phyloP scores from a whole-genome alignment of 1,140 invertebrate species.

The Thaumetopoea pityocampa region DNA sequence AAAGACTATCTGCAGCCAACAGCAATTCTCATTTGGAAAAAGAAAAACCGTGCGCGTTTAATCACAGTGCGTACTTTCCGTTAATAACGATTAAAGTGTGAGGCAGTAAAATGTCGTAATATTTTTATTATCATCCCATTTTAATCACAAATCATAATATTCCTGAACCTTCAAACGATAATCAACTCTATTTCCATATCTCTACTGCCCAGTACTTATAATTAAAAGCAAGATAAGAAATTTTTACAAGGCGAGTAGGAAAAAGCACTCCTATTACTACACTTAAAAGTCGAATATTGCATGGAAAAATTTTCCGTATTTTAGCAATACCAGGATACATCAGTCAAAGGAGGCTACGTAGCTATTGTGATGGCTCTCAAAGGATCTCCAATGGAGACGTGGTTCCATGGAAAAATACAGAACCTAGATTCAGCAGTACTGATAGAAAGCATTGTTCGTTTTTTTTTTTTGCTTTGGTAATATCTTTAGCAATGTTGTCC shows the following conservation, averaged over 20 bases:
- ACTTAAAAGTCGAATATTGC: constrained; percentile 6
- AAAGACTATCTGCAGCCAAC: too few relatives aligned
- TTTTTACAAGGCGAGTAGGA: constrained; percentile 13
- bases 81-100: too few relatives aligned
- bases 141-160: too few relatives aligned
- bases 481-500: too few relatives aligned
- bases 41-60: too few relatives aligned
- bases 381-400: constrained; percentile 13
- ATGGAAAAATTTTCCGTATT: constrained; percentile 3
- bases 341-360: constrained; percentile 23
- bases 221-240: constrained; percentile 28
- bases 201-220: constrained; percentile 22
- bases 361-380: constrained; percentile 27
- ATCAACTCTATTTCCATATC: constrained; percentile 26
- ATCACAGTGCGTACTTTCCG: too few relatives aligned
- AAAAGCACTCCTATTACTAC: constrained; percentile 1
- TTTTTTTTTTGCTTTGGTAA: constrained; percentile 1
- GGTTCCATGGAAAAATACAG: constrained; percentile 15
- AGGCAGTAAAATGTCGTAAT: too few relatives aligned
- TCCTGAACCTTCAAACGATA: too few relatives aligned
- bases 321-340: constrained; percentile 19
- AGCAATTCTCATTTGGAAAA: too few relatives aligned
- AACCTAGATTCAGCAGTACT: constrained; percentile 18
- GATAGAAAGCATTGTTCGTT: constrained; percentile 12
- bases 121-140: too few relatives aligned